Conservation (phyloP, 2,113 vertebrate species). For the Pao palembangensis region DNA sequence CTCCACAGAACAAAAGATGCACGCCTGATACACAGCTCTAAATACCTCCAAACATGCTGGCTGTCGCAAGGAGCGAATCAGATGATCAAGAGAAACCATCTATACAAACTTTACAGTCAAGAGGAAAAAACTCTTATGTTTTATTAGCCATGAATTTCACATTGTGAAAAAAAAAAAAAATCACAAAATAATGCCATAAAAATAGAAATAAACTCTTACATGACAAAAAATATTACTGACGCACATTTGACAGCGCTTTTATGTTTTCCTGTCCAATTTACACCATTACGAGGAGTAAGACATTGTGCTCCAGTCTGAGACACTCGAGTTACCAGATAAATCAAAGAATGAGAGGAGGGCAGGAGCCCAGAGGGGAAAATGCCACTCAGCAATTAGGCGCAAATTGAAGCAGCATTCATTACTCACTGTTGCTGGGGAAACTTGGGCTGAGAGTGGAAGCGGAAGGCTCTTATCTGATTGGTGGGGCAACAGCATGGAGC, state of each 20-base stretch:
- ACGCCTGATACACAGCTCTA: constrained; percentile 58
- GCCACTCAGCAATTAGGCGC: constrained; percentile 79
- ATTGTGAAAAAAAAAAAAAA: constrained; percentile 89
- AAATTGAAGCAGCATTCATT: constrained; percentile 83
- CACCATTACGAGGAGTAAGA: constrained; percentile 63
- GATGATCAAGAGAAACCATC: background rate
- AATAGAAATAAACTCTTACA: constrained; percentile 77
- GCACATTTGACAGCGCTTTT: constrained; percentile 72
- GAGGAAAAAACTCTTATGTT: constrained; percentile 93
- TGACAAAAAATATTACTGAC: constrained; percentile 69
- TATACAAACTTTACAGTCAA: constrained; percentile 67
- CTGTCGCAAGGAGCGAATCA: background rate
- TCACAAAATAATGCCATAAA: constrained; percentile 85
- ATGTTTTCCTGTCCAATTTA: constrained; percentile 43
- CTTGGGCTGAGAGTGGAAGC: constrained; percentile 75
- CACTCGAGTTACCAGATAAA: constrained; percentile 37
- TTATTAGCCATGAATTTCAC: constrained; percentile 97
- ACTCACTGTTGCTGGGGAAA: constrained; percentile 85
- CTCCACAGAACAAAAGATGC: constrained; percentile 60
- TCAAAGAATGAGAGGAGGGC: constrained; percentile 27
- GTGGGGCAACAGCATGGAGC: constrained; percentile 73
- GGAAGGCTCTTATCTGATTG: constrained; percentile 80
- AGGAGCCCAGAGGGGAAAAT: constrained; percentile 68
- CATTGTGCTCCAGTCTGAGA: constrained; percentile 31
- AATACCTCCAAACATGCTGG: constrained; percentile 47